These are phyloP conservation scores for Coenonympha glycerion DNA, from an alignment of 2,888 invertebrate genomes.

Conservation along the genomic window DNA sequence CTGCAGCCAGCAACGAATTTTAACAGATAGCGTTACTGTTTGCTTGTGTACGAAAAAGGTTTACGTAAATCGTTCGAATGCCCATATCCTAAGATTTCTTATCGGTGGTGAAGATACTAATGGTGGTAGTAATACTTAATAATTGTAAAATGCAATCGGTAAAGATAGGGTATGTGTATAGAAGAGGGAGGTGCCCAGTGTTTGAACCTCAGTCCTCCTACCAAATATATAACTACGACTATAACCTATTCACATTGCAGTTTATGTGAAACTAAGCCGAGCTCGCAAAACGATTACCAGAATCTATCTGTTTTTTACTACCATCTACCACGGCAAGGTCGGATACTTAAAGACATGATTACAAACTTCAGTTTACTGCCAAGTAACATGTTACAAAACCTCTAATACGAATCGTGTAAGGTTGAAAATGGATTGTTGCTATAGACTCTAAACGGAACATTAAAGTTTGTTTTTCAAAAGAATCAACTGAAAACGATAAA, in stretches of 20 bases:
- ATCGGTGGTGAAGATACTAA: too few relatives aligned
- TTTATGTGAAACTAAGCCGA: slow-evolving; percentile 1
- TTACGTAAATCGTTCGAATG: too few relatives aligned
- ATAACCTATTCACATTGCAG: background rate
- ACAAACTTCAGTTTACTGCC: background rate
- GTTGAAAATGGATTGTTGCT: background rate
- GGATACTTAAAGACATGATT: background rate
- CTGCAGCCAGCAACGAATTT: too few relatives aligned
- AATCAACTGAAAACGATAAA: slow-evolving; percentile 7
- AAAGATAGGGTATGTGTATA: too few relatives aligned
- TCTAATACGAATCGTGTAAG: background rate
- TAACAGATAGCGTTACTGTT: too few relatives aligned
- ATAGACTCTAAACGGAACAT: background rate
- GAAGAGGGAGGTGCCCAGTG: too few relatives aligned
- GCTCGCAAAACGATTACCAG: background rate
- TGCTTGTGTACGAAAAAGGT: too few relatives aligned
- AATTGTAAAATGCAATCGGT: too few relatives aligned
- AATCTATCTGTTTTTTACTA: background rate
- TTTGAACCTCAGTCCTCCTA: background rate
- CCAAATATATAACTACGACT: background rate
- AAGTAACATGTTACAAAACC: background rate
- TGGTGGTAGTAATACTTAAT: too few relatives aligned
- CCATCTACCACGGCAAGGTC: slow-evolving; percentile 1
- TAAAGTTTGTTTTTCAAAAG: background rate
- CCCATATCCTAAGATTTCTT: too few relatives aligned